Conservation (phyloP, 2,888 invertebrate species). For the Drosophila imparisetae region DNA sequence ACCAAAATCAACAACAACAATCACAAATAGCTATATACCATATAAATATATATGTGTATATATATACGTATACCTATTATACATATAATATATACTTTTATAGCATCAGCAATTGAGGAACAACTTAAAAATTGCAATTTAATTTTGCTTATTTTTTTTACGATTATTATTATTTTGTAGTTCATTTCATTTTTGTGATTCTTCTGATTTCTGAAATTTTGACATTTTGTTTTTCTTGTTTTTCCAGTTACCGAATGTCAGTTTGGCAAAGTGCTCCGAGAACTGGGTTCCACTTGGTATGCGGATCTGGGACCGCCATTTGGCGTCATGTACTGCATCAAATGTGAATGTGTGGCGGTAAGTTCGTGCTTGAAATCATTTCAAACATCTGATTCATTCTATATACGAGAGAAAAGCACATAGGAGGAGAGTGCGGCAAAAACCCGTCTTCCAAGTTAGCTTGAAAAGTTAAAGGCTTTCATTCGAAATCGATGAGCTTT, state of each 20-base stretch:
- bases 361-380: constrained; percentile 85
- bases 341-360: constrained; percentile 97
- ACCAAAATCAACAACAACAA: constrained; percentile 26
- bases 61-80: constrained; percentile 4
- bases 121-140: constrained; percentile 11
- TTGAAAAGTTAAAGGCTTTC: too few species aligned
- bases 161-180: neutral
- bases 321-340: constrained; percentile 97
- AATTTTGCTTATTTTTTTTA: neutral
- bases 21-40: constrained; percentile 18
- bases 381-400: neutral
- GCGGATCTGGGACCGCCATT: constrained; percentile 97
- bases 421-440: too few species aligned
- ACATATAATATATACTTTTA: constrained; percentile 17
- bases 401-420: neutral
- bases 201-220: constrained; percentile 14
- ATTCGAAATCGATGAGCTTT: neutral
- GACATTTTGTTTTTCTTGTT: constrained; percentile 22
- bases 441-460: neutral
- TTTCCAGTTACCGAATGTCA: constrained; percentile 92
- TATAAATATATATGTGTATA: constrained; percentile 2
- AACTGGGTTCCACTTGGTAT: constrained; percentile 95
- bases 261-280: constrained; percentile 94
- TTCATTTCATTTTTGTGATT: constrained; percentile 6
- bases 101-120: constrained; percentile 12